Evolutionary conservation across 2,797 vertebrate species (phyloP).

Genomic region (Numenius phaeopus): DNA sequence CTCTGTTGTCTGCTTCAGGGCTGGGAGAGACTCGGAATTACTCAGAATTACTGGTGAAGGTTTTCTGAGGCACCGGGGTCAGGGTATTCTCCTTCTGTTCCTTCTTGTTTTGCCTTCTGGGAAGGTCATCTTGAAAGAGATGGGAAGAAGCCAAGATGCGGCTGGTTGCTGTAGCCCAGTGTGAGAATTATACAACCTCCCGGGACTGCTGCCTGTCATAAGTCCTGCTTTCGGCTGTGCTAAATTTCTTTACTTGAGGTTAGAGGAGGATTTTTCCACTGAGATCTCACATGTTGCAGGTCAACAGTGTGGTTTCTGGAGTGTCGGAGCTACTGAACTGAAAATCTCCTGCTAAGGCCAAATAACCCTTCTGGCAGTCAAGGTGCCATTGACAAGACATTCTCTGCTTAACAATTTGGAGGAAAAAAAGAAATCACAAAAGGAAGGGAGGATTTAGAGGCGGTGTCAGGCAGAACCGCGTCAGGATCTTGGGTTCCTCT

Average conservation of each 20-base stretch:
- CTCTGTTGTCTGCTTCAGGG: neutral
- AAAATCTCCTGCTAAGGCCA: neutral
- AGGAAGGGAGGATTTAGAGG: neutral
- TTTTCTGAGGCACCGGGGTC: neutral
- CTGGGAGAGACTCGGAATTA: fast-evolving
- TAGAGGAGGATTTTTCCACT: slow-evolving; percentile 31
- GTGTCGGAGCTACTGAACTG: neutral
- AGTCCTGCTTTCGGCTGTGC: neutral
- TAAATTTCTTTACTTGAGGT: neutral
- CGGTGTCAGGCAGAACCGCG: neutral
- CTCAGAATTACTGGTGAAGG: fast-evolving
- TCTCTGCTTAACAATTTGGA: neutral
- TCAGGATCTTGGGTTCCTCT: neutral
- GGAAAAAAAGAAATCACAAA: too few species aligned
- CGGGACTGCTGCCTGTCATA: neutral
- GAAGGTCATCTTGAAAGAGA: slow-evolving; percentile 23
- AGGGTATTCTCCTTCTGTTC: neutral
- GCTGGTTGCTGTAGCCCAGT: neutral
- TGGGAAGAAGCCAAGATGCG: slow-evolving; percentile 17
- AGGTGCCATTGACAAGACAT: neutral
- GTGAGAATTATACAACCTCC: neutral
- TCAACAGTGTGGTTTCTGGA: neutral
- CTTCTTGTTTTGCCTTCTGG: neutral
- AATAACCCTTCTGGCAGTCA: neutral
- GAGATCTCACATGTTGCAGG: neutral